phyloP scores from a whole-genome alignment of 1,140 invertebrate species.

The Chionoecetes opilio region DNA sequence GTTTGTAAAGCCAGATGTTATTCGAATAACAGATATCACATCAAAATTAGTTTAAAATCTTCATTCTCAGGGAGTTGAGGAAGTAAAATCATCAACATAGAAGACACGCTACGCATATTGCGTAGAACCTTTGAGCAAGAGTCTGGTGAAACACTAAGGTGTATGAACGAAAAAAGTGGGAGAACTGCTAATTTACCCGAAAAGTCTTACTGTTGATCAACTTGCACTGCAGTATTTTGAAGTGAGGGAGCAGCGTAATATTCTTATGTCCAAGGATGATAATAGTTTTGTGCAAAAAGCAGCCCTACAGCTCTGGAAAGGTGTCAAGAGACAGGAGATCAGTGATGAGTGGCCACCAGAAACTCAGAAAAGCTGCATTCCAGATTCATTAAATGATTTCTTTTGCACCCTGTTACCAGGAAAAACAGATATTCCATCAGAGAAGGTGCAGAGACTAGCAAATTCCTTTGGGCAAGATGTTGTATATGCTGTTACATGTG shows the following conservation, averaged over 20 bases:
- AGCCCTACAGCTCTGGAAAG: conserved; percentile 24
- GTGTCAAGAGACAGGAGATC: neutral
- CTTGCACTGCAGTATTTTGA: neutral
- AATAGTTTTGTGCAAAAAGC: neutral
- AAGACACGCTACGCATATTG: too few species aligned
- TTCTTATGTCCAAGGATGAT: neutral
- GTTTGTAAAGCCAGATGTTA: neutral
- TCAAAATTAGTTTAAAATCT: neutral
- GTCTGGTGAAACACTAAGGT: neutral
- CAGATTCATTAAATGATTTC: too few species aligned
- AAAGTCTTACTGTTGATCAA: conserved; percentile 31
- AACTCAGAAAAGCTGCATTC: neutral
- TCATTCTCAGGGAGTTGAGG: neutral
- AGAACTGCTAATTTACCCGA: conserved; percentile 41
- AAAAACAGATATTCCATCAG: conserved; percentile 7
- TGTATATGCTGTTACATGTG: conserved; percentile 60
- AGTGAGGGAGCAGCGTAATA: neutral
- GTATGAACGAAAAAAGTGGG: neutral
- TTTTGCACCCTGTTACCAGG: neutral
- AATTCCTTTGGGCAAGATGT: conserved; percentile 36
- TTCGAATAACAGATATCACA: conserved; percentile 32
- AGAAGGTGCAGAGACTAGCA: conserved; percentile 36
- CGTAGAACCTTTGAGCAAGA: neutral
- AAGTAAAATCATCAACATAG: conserved; percentile 32
- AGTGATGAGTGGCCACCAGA: neutral